Evolutionary conservation across 2,888 invertebrate species (phyloP), one percentile per base, ranked within the genome.

Genomic region (Acleris sparsana): DNA sequence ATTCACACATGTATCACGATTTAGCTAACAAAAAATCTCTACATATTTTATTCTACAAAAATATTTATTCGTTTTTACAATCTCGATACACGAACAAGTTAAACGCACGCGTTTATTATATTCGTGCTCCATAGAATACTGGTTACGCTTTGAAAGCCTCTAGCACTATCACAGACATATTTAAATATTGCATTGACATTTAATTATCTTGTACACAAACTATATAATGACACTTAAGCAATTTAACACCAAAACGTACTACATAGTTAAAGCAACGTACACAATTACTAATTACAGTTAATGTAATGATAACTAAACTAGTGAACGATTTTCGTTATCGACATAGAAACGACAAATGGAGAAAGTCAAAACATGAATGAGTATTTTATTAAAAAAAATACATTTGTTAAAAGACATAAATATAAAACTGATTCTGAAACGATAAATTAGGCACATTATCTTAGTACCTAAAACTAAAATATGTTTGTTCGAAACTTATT

Each of bases 161-260:
- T 84, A 85, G 82, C 83, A 80, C 88, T 91, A 90, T 91, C 91
- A 91, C 90, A 91, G 91, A 87, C 79, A 73, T 60, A 53, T 44
- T 65, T 65, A 61, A 65, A 65, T 56, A 61, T 61, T 61, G 60
- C 65, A 65, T 61, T 61, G 65, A 56, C 65, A 55, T 62, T 39
- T 1, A 39, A 39, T 39, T 11, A 39, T 9, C 6, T 43, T 60
- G 51, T 18, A 55, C 16, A 58, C 33, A 44, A 53, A 48, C 39
- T 13, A 52, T 33, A 58, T 13, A 13, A 39, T 39, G 13, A 39
- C 58, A 63, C 57, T 51, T 63, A 63, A 57, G 58, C 53, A 64
- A 48, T 53, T 63, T 53, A 58, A 59, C 49, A 59, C 48, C 48
- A 13, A 64, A 25, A 39, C 39, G 39, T 39, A 39, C 39, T 53